Base-by-base conservation (phyloP, 2,888 invertebrate genomes). In the Bhutanitis thaidina region DNA sequence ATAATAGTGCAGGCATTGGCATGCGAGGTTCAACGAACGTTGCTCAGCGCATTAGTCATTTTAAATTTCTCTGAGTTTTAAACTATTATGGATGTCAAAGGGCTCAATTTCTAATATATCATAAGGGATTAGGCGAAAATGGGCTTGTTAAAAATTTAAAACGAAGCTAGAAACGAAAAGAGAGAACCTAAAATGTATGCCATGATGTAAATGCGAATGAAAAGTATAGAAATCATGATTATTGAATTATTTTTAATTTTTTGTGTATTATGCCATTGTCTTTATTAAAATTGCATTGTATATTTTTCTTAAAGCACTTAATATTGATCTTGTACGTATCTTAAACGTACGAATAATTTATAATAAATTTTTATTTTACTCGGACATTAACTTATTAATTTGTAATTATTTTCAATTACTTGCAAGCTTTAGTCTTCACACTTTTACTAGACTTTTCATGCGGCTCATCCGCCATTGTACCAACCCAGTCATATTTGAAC, bases 1-100 rank as follows among this genome's bases (percentile, higher is more conserved):
- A 80, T n/a, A 85, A 32, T 7, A 81, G 35, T 49, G 36, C 72
- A 70, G 65, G 50, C 62, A 59, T 71, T 65, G 76, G 67, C 80
- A 69, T 69, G 77, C 74, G 52, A 69, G 67, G 83, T 75, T 85
- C 76, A 75, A 67, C 64, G 85, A 78, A 82, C 85, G 71, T 64
- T 70, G 74, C 30, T 52, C 38, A 45, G 52, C 49, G 50, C 39
- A 43, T 53, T 76, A n/a, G 12, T 35, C 15, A 27, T 29, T 41
- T 27, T 20, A 80, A 81, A 76, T 77, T 75, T 74, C 60, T 65
- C 67, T 61, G 54, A 67, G 72, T 71, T 72, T 20, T 79, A 47
- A 40, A 47, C 12, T 41, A 35, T 34, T 27, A 27, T 5, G 8
- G 12, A 10, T 4, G 34, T 12, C 34, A 34, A 12, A 34, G 34